Percentiles rank a stretch among this genome's conserved stretches.
These are phyloP conservation scores for Andrena cerasifolii DNA, from an alignment of 1,140 invertebrate species.

Conservation along the genomic window DNA sequence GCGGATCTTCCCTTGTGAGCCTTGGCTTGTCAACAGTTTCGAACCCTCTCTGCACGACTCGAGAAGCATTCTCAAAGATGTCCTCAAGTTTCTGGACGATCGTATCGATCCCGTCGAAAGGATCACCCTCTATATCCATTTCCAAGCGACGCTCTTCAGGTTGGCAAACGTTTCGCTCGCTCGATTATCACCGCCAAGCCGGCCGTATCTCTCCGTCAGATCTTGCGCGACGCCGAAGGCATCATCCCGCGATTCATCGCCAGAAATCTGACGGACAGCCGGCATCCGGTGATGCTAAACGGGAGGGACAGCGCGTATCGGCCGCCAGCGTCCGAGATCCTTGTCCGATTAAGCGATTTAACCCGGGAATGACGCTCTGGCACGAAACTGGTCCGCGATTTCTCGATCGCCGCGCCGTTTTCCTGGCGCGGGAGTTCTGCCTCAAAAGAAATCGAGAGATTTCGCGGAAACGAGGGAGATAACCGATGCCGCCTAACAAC, in stretches of 20 bases:
- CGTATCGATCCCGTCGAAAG: no score
- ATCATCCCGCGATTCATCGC: conserved; percentile 47
- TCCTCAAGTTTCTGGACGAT: no score
- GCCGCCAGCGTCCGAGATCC: conserved; percentile 48
- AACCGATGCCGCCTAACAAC: neutral
- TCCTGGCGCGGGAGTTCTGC: neutral
- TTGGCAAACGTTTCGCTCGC: conserved; percentile 67
- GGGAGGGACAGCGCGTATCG: conserved; percentile 42
- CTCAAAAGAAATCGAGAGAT: conserved; percentile 17
- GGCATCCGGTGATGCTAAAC: conserved; percentile 48
- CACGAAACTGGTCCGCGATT: conserved; percentile 4
- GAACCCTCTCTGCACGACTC: no score
- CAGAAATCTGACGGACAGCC: conserved; percentile 57
- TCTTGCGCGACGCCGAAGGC: conserved; percentile 36
- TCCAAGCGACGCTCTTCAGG: neutral
- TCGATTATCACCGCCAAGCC: conserved; percentile 68
- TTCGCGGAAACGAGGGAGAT: neutral
- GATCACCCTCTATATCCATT: no score
- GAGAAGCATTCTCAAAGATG: no score
- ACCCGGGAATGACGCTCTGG: neutral
- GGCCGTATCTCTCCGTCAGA: conserved; percentile 35
- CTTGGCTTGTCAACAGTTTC: no score
- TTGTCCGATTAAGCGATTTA: conserved; percentile 37
- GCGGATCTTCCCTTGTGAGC: no score
- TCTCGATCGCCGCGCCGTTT: neutral